Percentiles rank a stretch among this genome's conserved stretches.
phyloP scores from a whole-genome alignment of 2,113 vertebrate species.

The Potamarius usumacintae region DNA sequence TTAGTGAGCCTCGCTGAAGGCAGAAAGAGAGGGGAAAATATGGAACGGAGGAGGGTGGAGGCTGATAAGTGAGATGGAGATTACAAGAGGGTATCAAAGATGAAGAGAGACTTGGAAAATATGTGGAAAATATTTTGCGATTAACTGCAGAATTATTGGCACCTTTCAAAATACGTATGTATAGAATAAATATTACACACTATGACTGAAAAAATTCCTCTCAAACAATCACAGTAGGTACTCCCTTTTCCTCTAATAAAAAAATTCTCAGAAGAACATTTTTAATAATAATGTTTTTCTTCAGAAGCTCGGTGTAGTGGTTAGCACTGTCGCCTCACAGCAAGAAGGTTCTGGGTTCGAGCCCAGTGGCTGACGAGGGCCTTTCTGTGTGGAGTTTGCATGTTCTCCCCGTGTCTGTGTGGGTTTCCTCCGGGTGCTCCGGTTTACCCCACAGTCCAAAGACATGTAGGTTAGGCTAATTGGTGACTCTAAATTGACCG shows the following conservation, averaged over 20 bases:
- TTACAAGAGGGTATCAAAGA: slow-evolving; percentile 9
- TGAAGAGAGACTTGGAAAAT: neutral
- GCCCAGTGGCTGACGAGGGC: no score
- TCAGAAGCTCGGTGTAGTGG: neutral
- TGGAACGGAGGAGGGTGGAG: slow-evolving; percentile 32
- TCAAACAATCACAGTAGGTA: neutral
- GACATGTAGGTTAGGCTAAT: no score
- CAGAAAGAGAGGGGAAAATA: slow-evolving; percentile 7
- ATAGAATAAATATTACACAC: no score
- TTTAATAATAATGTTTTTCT: neutral
- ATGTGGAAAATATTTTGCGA: neutral
- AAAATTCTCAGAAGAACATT: neutral
- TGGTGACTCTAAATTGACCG: no score
- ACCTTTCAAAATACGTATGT: neutral
- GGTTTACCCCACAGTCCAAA: no score
- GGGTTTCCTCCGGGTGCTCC: no score
- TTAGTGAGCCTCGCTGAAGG: slow-evolving; percentile 37
- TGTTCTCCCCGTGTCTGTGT: no score
- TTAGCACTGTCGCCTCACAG: no score
- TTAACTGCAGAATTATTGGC: no score
- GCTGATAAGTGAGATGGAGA: slow-evolving; percentile 35
- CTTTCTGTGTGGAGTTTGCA: no score
- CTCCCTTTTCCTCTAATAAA: neutral
- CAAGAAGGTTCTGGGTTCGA: no score
- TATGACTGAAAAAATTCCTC: neutral